phyloP scores from a whole-genome alignment of 2,888 invertebrate species.

The Dasypolia templi region DNA sequence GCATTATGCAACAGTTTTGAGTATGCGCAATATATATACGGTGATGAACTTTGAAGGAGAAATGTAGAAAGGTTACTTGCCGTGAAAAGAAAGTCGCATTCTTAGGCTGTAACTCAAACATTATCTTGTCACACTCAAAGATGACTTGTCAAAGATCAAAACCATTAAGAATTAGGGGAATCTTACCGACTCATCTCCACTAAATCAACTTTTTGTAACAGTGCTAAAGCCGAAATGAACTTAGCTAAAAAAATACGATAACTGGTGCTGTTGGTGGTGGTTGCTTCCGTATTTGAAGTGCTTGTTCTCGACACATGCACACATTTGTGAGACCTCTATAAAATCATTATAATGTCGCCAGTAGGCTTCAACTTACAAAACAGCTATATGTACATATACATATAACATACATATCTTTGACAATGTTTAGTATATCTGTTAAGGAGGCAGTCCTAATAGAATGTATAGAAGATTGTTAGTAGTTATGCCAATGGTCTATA shows the following conservation, averaged over 20 bases:
- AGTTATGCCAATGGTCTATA: neutral
- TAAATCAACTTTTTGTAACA: neutral
- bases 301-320: conserved; percentile 15
- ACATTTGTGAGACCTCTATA: neutral
- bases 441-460: neutral
- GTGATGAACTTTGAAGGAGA: conserved; percentile 39
- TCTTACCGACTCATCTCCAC: too few species aligned
- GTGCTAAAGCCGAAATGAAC: neutral
- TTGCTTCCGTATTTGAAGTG: conserved; percentile 6
- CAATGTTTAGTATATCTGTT: neutral
- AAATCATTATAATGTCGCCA: neutral
- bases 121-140: neutral
- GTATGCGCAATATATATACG: conserved; percentile 32
- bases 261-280: too few species aligned
- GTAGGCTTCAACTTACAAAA: neutral
- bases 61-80: conserved; percentile 28
- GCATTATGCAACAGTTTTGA: conserved; percentile 48
- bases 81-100: conserved; percentile 12
- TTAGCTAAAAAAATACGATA: neutral
- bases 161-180: neutral
- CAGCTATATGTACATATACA: neutral
- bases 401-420: neutral
- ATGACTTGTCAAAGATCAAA: neutral
- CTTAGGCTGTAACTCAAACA: neutral
- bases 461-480: neutral